Evolutionary conservation across 2,113 vertebrate species (phyloP), one percentile per base, ranked within the genome.

Genomic region (Passer montanus): DNA sequence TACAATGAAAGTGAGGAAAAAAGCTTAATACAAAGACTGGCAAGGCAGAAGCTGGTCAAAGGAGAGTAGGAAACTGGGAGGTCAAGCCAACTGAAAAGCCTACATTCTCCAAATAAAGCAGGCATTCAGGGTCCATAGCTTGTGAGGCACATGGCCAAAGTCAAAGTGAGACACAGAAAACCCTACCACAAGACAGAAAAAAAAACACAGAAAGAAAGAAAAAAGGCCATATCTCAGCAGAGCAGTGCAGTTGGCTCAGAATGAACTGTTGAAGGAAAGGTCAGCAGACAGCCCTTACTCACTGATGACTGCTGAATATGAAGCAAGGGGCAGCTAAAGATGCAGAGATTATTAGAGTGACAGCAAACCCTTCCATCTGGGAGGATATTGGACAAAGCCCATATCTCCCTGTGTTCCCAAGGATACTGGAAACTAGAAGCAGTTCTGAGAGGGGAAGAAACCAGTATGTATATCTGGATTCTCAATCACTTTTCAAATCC

Each of bases 111-210:
- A 84, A 90, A 94, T 78, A 94, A 90, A 59, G 79, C 88, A 92
- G 44, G 52, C 13, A 63, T 84, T 94, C 87, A 92, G 70, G 84
- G 52, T n/a, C 55, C 60, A 74, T 37, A 85, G 43, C 37, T 92
- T 78, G 47, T 52, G 64, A 90, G 88, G 85, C 88, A 84, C 35
- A 88, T 93, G 58, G 92, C 94, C 82, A 95, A 93, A 93, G 52
- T 67, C 68, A 87, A 95, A 97, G 72, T 33, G 67, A 96, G 90
- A 92, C 79, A 47, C 30, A 70, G 64, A 90, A 88, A 94, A 87
- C 52, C 30, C 49, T 39, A 68, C 64, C 68, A 90, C 72, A 86
- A 95, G 85, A 77, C 53, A 87, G 84, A 20, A 77, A 64, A 30
- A 30, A 50, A 50, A 68, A 91, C 56, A 64, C 35, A 92, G 73